Base-by-base conservation (phyloP, 2,797 vertebrate species). In the Onychomys torridus region DNA sequence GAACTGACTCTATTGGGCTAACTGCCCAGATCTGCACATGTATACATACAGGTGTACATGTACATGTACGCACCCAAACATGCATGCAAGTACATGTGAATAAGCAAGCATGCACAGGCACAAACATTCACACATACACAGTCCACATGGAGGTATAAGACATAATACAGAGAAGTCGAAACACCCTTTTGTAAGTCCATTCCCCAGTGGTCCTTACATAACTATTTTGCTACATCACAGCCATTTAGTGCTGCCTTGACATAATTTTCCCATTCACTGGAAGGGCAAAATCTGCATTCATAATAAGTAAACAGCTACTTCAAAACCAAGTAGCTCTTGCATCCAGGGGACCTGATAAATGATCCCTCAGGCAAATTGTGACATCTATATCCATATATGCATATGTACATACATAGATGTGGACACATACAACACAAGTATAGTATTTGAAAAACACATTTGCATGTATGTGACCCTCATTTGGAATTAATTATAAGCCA, bases 291-390 rank as follows among this genome's bases (percentile, higher is more conserved):
- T 0, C 25, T 49, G 17, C 2, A 29, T 29, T 61, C n/a, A 65
- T 63, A 49, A 82, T 84, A 85, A 71, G 19, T 40, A 90, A 93
- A 23, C 2, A 57, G 69, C 75, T 23, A 61, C 25, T 83, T 87
- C 37, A 73, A n/a, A 43, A n/a, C 84, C 78, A 92, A 85, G 43
- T 5, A 91, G n/a, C 19, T 90, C 27, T 13, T 6, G 29, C 23
- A 37, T 75, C 52, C 61, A 71, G 32, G 11, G 14, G 27, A 34
- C 91, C n/a, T 32, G 4, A 3, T 8, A 4, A 49, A 37, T 82
- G 71, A 77, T 86, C 9, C 23, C 93, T 97, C 84, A 93, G 90
- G 95, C 96, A 97, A 97, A 95, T 96, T 96, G 95, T 96, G 96
- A 94, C 81, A 89, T 96, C 94, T 37, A 61, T 29, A 55, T 34